Conservation (phyloP, 2,888 invertebrate genomes). For the Mayetiola destructor region DNA sequence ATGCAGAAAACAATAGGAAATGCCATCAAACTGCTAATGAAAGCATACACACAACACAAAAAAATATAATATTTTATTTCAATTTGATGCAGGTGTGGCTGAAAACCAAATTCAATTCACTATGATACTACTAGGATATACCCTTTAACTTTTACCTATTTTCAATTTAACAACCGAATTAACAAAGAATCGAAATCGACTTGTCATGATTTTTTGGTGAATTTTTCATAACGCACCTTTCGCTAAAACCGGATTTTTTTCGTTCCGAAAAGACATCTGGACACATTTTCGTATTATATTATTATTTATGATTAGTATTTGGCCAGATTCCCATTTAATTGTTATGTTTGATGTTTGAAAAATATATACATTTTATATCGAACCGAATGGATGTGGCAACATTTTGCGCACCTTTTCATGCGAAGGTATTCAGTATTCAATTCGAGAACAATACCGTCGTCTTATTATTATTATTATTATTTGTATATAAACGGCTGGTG, state of each 20-base stretch:
- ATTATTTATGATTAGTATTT: too few relatives aligned
- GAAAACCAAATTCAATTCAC: neutral
- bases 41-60: neutral
- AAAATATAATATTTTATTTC: slow-evolving; percentile 7
- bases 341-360: too few relatives aligned
- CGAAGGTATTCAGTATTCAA: slow-evolving; percentile 2
- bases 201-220: slow-evolving; percentile 11
- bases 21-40: neutral
- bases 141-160: neutral
- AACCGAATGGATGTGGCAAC: neutral
- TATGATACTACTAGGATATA: neutral
- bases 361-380: too few relatives aligned
- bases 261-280: neutral
- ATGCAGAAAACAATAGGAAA: neutral
- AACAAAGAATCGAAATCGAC: neutral
- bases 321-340: slow-evolving; percentile 1
- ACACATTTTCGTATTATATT: slow-evolving; percentile 8
- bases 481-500: too few relatives aligned
- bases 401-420: slow-evolving; percentile 9
- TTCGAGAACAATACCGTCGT: too few relatives aligned
- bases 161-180: neutral
- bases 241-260: neutral
- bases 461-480: too few relatives aligned
- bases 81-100: neutral
- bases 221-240: neutral